A percentile compares a stretch with the other conserved stretches of the same genome.
Evolutionary conservation across 2,797 vertebrate genomes (phyloP).

Genomic region (Vipera latastei): DNA sequence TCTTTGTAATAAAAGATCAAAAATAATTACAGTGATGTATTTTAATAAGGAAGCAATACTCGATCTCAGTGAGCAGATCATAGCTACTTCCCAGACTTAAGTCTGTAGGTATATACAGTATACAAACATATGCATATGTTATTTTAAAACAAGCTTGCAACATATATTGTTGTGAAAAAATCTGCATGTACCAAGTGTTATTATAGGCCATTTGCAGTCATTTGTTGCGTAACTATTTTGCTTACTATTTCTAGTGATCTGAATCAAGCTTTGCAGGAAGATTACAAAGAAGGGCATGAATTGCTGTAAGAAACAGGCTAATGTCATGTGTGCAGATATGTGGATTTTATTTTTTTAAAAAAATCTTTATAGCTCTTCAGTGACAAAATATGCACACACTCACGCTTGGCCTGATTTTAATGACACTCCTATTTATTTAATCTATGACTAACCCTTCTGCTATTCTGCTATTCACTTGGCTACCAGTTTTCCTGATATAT

Average conservation of each 20-base stretch:
- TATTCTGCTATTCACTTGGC: neutral
- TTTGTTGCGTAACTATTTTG: slow-evolving; percentile 17
- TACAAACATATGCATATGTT: neutral
- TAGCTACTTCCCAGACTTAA: neutral
- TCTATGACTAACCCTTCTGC: slow-evolving; percentile 36
- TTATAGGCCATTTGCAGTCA: neutral
- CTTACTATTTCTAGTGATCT: neutral
- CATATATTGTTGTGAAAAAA: neutral
- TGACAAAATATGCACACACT: neutral
- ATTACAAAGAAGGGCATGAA: neutral
- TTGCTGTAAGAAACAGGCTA: neutral
- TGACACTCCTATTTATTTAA: neutral
- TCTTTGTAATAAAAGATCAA: neutral
- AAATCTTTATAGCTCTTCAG: neutral
- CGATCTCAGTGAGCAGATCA: neutral
- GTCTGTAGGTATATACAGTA: neutral
- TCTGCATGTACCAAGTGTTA: neutral
- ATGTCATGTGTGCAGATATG: neutral
- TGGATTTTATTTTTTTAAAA: neutral
- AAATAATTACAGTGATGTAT: neutral
- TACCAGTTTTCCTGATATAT: neutral
- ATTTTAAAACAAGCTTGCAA: neutral
- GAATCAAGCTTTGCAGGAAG: neutral
- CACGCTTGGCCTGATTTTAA: neutral
- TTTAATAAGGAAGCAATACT: neutral